Conservation (phyloP, 2,888 invertebrate species). For the Cantharis lateralis region DNA sequence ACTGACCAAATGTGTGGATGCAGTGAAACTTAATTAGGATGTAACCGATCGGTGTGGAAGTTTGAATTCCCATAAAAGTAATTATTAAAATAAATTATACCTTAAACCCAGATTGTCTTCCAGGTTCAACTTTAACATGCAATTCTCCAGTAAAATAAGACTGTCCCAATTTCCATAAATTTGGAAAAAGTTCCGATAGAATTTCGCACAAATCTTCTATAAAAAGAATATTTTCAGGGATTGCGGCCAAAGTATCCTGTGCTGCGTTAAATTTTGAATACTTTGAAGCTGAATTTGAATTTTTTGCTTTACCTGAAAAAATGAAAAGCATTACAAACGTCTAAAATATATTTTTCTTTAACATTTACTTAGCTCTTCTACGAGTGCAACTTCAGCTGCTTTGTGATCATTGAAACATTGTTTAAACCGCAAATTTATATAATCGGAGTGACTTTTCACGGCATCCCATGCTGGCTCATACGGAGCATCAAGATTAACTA, state of each 20-base stretch:
- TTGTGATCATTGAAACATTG: constrained; percentile 69
- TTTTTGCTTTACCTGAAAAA: constrained; percentile 44
- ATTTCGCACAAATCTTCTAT: constrained; percentile 79
- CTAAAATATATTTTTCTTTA: not conserved
- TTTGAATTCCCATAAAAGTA: too few species aligned
- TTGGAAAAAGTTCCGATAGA: constrained; percentile 78
- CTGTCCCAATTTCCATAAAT: constrained; percentile 94
- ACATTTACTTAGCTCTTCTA: constrained; percentile 35
- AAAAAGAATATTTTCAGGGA: constrained; percentile 74
- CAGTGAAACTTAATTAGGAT: too few species aligned
- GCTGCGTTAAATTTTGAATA: constrained; percentile 48
- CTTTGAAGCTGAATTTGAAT: constrained; percentile 42
- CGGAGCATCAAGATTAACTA: constrained; percentile 74
- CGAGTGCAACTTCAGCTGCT: constrained; percentile 52
- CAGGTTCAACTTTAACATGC: constrained; percentile 71
- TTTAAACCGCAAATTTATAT: constrained; percentile 71
- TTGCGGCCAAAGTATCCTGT: constrained; percentile 51
- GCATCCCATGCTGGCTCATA: constrained; percentile 98
- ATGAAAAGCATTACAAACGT: not conserved
- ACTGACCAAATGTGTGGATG: too few species aligned
- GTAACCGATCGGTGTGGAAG: too few species aligned
- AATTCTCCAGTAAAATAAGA: constrained; percentile 91
- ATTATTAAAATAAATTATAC: constrained; percentile 42
- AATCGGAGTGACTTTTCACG: constrained; percentile 81
- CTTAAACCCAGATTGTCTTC: constrained; percentile 79